Evolutionary conservation across 1,140 invertebrate genomes (phyloP).

Genomic region (Lycorma delicatula): DNA sequence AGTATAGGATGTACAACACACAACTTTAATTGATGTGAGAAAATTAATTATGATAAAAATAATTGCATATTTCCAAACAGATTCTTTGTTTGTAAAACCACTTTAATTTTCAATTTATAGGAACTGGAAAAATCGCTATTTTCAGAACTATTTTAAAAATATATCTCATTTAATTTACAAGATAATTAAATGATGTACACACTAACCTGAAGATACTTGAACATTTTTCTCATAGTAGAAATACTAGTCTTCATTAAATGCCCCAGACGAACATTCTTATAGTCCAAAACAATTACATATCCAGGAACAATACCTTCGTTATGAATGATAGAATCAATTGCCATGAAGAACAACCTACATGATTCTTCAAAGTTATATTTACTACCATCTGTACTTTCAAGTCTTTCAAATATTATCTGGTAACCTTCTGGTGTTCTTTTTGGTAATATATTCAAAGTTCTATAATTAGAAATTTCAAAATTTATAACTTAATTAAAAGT

Average conservation of each 20-base stretch:
- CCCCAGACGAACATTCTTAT: constrained; percentile 49
- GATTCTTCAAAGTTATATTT: constrained; percentile 56
- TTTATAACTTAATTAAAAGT: too few relatives aligned
- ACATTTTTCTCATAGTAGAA: constrained; percentile 47
- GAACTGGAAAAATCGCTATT: too few relatives aligned
- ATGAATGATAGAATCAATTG: constrained; percentile 22
- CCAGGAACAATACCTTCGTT: constrained; percentile 26
- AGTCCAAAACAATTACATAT: constrained; percentile 48
- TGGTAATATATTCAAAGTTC: constrained; percentile 21
- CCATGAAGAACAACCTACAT: constrained; percentile 44
- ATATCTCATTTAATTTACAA: too few relatives aligned
- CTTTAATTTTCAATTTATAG: too few relatives aligned
- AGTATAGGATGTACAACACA: too few relatives aligned
- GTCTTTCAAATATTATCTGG: constrained; percentile 50
- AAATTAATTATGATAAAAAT: too few relatives aligned
- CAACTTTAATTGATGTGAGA: too few relatives aligned
- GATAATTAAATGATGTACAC: too few relatives aligned
- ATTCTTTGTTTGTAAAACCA: too few relatives aligned
- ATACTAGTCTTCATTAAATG: constrained; percentile 50
- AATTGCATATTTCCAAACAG: too few relatives aligned
- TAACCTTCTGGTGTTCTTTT: constrained; percentile 45
- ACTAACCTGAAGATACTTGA: constrained; percentile 54
- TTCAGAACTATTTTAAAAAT: too few relatives aligned
- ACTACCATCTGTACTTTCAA: constrained; percentile 48
- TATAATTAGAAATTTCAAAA: constrained; percentile 15